Evolutionary conservation across 2,797 vertebrate genomes (phyloP).

Genomic region (Choloepus didactylus): DNA sequence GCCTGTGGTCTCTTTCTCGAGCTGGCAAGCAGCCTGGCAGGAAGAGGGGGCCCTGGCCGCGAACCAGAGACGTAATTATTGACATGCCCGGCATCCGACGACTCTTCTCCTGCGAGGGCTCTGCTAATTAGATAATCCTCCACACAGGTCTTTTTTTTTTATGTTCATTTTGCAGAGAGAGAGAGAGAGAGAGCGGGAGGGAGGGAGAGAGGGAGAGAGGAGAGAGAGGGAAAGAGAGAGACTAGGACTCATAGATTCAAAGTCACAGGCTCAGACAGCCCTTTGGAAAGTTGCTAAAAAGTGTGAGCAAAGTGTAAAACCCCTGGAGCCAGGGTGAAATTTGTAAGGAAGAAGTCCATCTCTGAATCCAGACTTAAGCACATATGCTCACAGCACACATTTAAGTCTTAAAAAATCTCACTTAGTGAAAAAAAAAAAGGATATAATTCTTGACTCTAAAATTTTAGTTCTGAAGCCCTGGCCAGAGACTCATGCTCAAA

Average conservation of each 20-base stretch:
- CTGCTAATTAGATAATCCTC: constrained; percentile 71
- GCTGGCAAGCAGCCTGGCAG: constrained; percentile 27
- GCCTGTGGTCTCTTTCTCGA: constrained; percentile 36
- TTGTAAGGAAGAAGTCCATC: not conserved
- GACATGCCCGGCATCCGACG: constrained; percentile 62
- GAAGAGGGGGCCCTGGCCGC: constrained; percentile 72
- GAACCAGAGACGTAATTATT: constrained; percentile 77
- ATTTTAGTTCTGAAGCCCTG: not conserved
- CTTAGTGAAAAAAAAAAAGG: not conserved
- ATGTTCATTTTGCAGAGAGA: not conserved
- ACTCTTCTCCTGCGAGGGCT: constrained; percentile 66
- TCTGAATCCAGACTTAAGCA: not conserved
- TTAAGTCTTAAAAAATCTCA: not conserved
- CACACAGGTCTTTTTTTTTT: constrained; percentile 22
- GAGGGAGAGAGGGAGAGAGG: not conserved
- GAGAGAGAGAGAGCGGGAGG: not conserved
- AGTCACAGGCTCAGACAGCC: not conserved
- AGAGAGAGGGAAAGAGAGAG: not conserved
- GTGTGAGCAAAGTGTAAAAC: not conserved
- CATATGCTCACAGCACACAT: not conserved
- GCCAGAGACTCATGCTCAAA: not conserved
- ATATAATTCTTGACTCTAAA: not conserved
- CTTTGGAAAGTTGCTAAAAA: not conserved
- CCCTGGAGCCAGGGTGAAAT: not conserved
- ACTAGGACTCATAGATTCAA: not conserved